Percentiles rank a stretch among this genome's conserved stretches.
These are phyloP conservation scores for Aix galericulata DNA, from an alignment of 2,113 vertebrate genomes.

Conservation along the genomic window DNA sequence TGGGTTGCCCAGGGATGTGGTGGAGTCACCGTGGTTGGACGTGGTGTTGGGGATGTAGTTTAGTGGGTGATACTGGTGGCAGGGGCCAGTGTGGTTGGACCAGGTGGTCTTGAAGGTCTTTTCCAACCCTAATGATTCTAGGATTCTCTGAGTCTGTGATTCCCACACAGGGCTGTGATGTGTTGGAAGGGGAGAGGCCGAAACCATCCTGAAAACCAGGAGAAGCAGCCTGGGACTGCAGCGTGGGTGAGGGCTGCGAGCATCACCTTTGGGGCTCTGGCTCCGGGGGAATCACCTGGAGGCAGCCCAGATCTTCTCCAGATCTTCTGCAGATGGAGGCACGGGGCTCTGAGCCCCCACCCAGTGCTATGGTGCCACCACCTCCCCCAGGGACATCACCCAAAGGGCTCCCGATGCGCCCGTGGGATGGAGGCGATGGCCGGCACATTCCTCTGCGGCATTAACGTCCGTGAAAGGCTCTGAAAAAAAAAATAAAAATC, in stretches of 20 bases:
- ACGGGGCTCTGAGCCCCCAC: too few relatives aligned
- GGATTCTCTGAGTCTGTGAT: too few relatives aligned
- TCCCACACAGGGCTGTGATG: accelerated
- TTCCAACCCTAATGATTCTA: too few relatives aligned
- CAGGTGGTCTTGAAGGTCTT: too few relatives aligned
- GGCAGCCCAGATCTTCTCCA: not conserved
- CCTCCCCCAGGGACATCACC: not conserved
- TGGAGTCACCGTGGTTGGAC: too few relatives aligned
- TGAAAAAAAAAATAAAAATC: not conserved
- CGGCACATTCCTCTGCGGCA: accelerated
- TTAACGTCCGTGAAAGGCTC: accelerated
- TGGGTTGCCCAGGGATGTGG: too few relatives aligned
- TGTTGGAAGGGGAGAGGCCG: not conserved
- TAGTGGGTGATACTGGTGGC: too few relatives aligned
- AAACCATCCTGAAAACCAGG: not conserved
- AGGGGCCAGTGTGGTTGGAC: too few relatives aligned
- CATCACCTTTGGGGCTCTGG: not conserved
- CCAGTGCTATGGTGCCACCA: too few relatives aligned
- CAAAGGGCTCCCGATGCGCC: not conserved
- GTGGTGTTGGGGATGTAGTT: too few relatives aligned
- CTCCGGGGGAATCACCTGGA: not conserved
- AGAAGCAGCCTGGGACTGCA: not conserved
- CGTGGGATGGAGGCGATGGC: accelerated
- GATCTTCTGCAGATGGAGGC: not conserved
- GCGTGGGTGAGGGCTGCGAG: not conserved